Conservation (phyloP, 2,888 invertebrate species). For the Molanna angustata region DNA sequence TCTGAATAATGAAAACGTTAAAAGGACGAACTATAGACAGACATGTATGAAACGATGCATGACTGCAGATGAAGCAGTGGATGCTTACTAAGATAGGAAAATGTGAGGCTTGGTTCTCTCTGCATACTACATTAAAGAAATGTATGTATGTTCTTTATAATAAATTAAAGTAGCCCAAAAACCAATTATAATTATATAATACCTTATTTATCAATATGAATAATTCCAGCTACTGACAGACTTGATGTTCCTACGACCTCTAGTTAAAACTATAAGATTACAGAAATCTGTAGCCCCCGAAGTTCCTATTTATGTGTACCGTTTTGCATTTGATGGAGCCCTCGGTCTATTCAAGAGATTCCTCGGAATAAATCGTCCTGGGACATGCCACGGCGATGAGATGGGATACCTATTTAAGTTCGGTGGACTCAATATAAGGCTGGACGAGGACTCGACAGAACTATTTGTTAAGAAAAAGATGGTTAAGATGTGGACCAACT, state of each 20-base stretch:
- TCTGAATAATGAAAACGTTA: too few relatives aligned
- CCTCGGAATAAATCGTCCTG: slow-evolving; percentile 58
- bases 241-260: slow-evolving; percentile 60
- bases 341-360: slow-evolving; percentile 62
- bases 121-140: too few relatives aligned
- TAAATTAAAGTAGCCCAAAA: too few relatives aligned
- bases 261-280: slow-evolving; percentile 52
- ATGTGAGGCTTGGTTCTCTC: too few relatives aligned
- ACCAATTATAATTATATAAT: too few relatives aligned
- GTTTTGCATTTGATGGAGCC: slow-evolving; percentile 62
- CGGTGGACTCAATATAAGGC: slow-evolving; percentile 58
- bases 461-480: slow-evolving; percentile 57
- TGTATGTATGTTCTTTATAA: too few relatives aligned
- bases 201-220: background rate
- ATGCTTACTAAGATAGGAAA: too few relatives aligned
- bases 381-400: slow-evolving; percentile 63
- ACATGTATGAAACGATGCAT: too few relatives aligned
- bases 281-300: slow-evolving; percentile 45
- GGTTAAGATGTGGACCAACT: slow-evolving; percentile 65
- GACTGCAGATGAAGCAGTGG: too few relatives aligned
- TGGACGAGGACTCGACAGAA: slow-evolving; percentile 59
- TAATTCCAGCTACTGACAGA: slow-evolving; percentile 57
- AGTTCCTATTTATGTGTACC: slow-evolving; percentile 58
- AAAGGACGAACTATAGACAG: too few relatives aligned
- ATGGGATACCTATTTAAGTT: slow-evolving; percentile 64